Conservation (phyloP, 2,797 vertebrate species). For the Phyllotis vaccarum region DNA sequence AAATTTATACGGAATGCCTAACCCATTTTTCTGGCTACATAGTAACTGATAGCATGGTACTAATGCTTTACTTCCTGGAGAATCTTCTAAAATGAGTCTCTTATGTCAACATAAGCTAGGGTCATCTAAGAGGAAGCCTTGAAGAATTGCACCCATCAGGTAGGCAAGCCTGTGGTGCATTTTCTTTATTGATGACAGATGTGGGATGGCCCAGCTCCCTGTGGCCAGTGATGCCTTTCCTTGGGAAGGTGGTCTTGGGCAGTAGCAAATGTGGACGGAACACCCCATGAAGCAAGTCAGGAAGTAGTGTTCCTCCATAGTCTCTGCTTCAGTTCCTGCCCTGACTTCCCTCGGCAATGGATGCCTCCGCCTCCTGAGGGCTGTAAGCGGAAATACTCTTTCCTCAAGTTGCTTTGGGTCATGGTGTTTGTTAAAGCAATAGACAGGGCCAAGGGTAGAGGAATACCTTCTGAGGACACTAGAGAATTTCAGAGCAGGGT, state of each 20-base stretch:
- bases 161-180: not conserved
- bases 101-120: not conserved
- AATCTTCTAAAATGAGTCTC: conserved; percentile 21
- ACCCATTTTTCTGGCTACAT: conserved; percentile 16
- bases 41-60: not conserved
- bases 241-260: not conserved
- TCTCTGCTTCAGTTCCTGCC: not conserved
- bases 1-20: conserved; percentile 45
- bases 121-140: not conserved
- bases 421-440: not conserved
- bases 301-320: accelerated
- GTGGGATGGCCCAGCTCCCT: not conserved
- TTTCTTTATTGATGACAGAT: not conserved
- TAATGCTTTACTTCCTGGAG: conserved; percentile 9
- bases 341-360: not conserved
- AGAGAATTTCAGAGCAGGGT: not conserved
- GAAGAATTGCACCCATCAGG: not conserved
- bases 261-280: too few relatives aligned
- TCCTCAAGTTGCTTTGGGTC: not conserved
- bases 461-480: not conserved
- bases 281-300: too few relatives aligned
- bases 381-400: not conserved
- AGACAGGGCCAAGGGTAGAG: not conserved
- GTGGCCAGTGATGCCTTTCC: not conserved
- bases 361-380: too few relatives aligned